Percentiles rank a stretch among this genome's conserved stretches.
Conservation (phyloP, 1,140 invertebrate species). For the Macrotrachela quadricornifera region DNA sequence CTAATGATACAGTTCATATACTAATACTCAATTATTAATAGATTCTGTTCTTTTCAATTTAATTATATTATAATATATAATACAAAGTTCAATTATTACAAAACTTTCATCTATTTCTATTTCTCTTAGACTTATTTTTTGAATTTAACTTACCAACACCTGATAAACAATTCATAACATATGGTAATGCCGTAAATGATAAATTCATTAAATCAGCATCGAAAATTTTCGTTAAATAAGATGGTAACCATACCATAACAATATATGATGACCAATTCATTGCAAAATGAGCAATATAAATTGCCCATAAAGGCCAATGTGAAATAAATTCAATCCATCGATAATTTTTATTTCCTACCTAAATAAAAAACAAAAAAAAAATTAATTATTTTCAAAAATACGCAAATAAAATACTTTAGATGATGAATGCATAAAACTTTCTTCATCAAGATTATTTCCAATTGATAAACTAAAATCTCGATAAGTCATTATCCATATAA, state of each 20-base stretch:
- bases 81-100: no score
- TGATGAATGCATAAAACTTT: no score
- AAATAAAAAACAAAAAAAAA: slow-evolving; percentile 11
- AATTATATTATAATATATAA: no score
- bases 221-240: slow-evolving; percentile 45
- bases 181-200: slow-evolving; percentile 53
- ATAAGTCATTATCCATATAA: slow-evolving; percentile 40
- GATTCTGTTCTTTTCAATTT: no score
- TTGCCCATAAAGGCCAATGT: slow-evolving; percentile 51
- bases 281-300: slow-evolving; percentile 55
- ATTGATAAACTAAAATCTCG: no score
- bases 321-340: slow-evolving; percentile 44
- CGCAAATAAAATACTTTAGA: background rate
- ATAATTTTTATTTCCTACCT: slow-evolving; percentile 37
- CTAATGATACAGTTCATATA: no score
- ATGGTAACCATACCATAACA: slow-evolving; percentile 61
- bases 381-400: background rate
- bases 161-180: slow-evolving; percentile 50
- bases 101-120: no score
- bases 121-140: no score
- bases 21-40: no score
- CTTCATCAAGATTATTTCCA: no score
- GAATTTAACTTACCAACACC: slow-evolving; percentile 41
- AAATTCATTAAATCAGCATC: slow-evolving; percentile 48
- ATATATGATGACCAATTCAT: slow-evolving; percentile 68